Evolutionary conservation across 2,888 invertebrate species (phyloP), one percentile per base, ranked within the genome.

Genomic region (Adela reaumurella): DNA sequence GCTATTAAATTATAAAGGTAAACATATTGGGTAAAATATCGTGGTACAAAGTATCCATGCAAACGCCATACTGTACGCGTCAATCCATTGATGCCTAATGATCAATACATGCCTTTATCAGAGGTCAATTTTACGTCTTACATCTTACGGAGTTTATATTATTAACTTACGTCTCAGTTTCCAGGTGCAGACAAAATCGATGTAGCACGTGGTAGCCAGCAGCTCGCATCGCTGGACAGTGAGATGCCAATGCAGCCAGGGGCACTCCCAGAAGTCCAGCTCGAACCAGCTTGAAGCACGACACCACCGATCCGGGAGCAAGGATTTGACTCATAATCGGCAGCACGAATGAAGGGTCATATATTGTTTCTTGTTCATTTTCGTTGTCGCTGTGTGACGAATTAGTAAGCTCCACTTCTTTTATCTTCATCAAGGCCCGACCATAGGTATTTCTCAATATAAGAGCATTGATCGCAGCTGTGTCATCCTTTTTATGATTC

Each of bases 331-430:
- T 84, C 63, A 95, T 82, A 10, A 94, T 64, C 0, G 93, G 90
- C 48, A 94, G 76, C 55, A 93, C 73, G 64, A 94, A 95, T 19
- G 87, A 81, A 1, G 94, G 89, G 70, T 95, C 94, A 58, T 95
- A 95, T 47, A 89, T 73, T 3, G 77, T 67, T 35, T 64, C 64
- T 28, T 67, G 67, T 1, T 54, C 54, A 17, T n/a, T 6, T 3
- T 28, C n/a, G 2, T 8, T 18, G 43, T 62, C 62, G 3, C 54
- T 11, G 52, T 73, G 70, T 2, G 68, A 67, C 2, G 56, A 50
- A 5, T 59, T 57, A 11, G 59, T 53, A 11, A 69, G 52, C 49
- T 73, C 71, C 1, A 51, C 46, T 16, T 57, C 58, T 45, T 57
- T 60, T 16, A 62, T 55, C 24, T 58, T 54, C 3, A 52, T 50